Percentiles rank a stretch among this genome's conserved stretches.
Conservation (phyloP, 2,888 invertebrate species). For the Microctonus hyperodae region DNA sequence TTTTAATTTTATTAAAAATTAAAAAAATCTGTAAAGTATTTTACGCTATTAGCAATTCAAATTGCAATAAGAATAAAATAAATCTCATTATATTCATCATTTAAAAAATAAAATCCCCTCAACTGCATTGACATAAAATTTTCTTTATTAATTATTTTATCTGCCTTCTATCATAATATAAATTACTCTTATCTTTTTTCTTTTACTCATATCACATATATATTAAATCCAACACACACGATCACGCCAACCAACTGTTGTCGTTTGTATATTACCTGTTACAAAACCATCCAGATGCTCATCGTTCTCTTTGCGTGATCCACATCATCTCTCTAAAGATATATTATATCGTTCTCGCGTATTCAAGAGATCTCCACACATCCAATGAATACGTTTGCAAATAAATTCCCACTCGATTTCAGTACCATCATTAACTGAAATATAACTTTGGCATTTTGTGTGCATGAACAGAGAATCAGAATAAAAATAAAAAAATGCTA, state of each 20-base stretch:
- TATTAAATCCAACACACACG: background rate
- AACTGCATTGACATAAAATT: too few relatives aligned
- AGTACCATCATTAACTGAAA: too few relatives aligned
- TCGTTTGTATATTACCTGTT: conserved; percentile 9
- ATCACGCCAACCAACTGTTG: conserved; percentile 37
- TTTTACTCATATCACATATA: conserved; percentile 6
- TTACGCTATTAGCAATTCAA: too few relatives aligned
- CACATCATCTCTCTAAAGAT: background rate
- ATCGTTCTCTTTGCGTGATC: background rate
- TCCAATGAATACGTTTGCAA: background rate
- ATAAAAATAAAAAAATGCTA: conserved; percentile 1
- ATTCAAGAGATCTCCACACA: too few relatives aligned
- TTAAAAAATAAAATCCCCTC: too few relatives aligned
- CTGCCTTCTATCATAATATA: too few relatives aligned
- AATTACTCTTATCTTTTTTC: conserved; percentile 1
- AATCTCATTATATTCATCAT: too few relatives aligned
- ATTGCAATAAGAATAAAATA: too few relatives aligned
- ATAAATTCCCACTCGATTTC: background rate
- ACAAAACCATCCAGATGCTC: conserved; percentile 8
- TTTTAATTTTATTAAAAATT: too few relatives aligned
- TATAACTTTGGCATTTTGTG: background rate
- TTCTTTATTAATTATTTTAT: too few relatives aligned
- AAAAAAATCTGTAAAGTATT: too few relatives aligned
- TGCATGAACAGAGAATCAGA: background rate
- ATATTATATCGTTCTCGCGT: background rate